Conservation (phyloP, 23 tunicate genomes). For the Aplidium turbinatum region DNA sequence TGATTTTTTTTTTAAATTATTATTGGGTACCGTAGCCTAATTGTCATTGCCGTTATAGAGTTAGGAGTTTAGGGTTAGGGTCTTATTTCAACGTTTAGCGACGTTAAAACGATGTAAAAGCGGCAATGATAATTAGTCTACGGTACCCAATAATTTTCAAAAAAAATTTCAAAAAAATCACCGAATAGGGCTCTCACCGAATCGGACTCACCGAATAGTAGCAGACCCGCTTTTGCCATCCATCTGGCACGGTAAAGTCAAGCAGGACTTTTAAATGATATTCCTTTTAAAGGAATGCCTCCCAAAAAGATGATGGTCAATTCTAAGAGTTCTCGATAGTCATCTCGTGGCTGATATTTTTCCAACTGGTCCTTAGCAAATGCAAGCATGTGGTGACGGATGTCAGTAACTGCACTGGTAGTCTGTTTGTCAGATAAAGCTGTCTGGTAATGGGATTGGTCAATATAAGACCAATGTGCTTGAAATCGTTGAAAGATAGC, state of each 20-base stretch:
- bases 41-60: no score
- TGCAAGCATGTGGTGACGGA: neutral
- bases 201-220: no score
- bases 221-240: no score
- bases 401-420: neutral
- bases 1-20: no score
- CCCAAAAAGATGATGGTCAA: slow-evolving; percentile 16
- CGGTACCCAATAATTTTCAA: no score
- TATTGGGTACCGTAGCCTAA: no score
- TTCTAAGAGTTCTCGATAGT: slow-evolving; percentile 9
- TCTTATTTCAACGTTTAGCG: no score
- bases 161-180: no score
- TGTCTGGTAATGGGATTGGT: neutral
- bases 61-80: no score
- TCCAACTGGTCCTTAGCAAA: neutral
- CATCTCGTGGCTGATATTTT: slow-evolving; percentile 7
- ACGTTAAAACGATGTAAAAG: no score
- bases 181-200: no score
- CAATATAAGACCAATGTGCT: slow-evolving; percentile 4
- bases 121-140: no score
- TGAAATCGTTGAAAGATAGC: slow-evolving; percentile 11
- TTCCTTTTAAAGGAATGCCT: neutral
- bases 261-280: slow-evolving; percentile 2
- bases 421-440: slow-evolving; percentile 1
- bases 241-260: neutral